Evolutionary conservation across 23 tunicate genomes (phyloP).

Genomic region (Trididemnum miniatum): DNA sequence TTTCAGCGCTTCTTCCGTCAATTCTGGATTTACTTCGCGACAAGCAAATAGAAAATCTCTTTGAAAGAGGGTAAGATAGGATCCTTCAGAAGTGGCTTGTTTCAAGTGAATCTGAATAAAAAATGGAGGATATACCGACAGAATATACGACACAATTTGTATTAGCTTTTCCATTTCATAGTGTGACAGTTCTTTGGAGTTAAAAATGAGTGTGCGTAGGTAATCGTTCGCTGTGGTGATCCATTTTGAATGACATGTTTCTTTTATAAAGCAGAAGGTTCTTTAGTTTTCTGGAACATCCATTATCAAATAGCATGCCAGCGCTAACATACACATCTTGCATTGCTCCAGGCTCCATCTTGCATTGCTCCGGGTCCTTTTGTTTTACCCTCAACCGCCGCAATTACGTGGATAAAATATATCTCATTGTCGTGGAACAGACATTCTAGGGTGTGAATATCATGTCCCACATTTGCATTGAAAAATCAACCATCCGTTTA

Average conservation of each 20-base stretch:
- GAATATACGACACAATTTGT: background rate
- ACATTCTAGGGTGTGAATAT: conserved; percentile 2
- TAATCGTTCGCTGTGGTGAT: background rate
- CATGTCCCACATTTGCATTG: background rate
- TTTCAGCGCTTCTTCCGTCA: background rate
- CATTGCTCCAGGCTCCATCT: background rate
- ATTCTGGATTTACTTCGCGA: no score
- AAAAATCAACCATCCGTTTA: background rate
- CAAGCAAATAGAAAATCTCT: background rate
- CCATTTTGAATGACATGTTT: background rate
- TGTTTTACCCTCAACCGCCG: background rate
- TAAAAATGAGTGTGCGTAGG: background rate
- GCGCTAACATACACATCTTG: background rate
- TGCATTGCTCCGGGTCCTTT: background rate
- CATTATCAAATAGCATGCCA: background rate
- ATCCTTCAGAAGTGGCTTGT: background rate
- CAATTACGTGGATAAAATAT: background rate
- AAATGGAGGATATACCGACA: background rate
- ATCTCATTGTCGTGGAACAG: conserved; percentile 4
- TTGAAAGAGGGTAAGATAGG: background rate
- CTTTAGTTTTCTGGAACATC: background rate
- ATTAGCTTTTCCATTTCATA: background rate
- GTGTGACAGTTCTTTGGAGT: background rate
- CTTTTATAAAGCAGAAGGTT: no score
- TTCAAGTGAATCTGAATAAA: background rate